These are phyloP conservation scores for Myripristis jacobus DNA, from an alignment of 2,797 vertebrate species.

Conservation along the genomic window DNA sequence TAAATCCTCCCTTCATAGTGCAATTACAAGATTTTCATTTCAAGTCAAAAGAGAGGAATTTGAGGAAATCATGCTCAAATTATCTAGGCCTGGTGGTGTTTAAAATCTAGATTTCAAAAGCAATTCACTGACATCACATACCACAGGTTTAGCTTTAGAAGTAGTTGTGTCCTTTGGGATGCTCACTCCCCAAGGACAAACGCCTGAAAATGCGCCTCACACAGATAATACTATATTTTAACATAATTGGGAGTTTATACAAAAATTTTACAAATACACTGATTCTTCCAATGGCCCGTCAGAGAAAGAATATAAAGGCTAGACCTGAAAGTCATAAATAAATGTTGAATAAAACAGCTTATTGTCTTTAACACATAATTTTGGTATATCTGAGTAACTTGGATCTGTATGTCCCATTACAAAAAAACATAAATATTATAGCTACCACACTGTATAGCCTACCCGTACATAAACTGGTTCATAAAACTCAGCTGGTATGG, in stretches of 20 bases:
- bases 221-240: conserved; percentile 50
- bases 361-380: conserved; percentile 68
- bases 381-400: conserved; percentile 77
- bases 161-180: conserved; percentile 24
- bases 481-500: conserved; percentile 65
- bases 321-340: conserved; percentile 73
- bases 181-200: conserved; percentile 23
- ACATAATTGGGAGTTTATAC: conserved; percentile 54
- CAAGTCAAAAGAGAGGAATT: conserved; percentile 67
- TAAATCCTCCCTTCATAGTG: conserved; percentile 76
- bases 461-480: conserved; percentile 73
- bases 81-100: conserved; percentile 30
- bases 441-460: conserved; percentile 70
- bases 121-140: conserved; percentile 37
- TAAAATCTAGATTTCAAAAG: conserved; percentile 29
- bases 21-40: conserved; percentile 75
- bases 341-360: conserved; percentile 75
- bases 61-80: conserved; percentile 30
- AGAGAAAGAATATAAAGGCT: conserved; percentile 55
- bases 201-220: conserved; percentile 32
- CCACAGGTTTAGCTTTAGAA: conserved; percentile 33
- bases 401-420: conserved; percentile 57
- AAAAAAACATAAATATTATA: conserved; percentile 76
- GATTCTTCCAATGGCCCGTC: conserved; percentile 47
- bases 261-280: conserved; percentile 38